Evolutionary conservation across 1,140 invertebrate genomes (phyloP).

Genomic region (Diorhabda sublineata): DNA sequence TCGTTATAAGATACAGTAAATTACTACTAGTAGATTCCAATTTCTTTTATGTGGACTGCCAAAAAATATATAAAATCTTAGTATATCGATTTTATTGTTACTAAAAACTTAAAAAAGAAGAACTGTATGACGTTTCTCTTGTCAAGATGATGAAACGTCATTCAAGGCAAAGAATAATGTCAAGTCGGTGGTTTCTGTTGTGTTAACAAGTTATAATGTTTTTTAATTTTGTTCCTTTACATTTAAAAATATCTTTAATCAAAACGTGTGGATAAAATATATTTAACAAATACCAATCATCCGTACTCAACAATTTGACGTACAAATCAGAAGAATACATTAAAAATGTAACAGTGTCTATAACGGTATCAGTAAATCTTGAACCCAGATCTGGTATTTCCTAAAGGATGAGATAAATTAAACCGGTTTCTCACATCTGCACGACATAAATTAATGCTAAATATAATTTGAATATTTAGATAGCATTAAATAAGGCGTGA

Average conservation of each 20-base stretch:
- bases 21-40: no score
- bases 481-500: not conserved
- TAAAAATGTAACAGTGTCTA: constrained; percentile 3
- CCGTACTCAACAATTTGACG: not conserved
- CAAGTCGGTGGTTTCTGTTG: not conserved
- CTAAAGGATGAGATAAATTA: constrained; percentile 1
- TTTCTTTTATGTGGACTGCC: no score
- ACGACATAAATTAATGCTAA: constrained; percentile 1
- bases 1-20: no score
- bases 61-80: no score
- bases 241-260: not conserved
- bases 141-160: not conserved
- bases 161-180: not conserved
- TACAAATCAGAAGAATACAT: not conserved
- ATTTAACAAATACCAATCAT: not conserved
- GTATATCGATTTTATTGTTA: no score
- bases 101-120: no score
- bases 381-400: constrained; percentile 1
- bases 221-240: not conserved
- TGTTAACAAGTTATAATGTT: not conserved
- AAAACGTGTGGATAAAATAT: not conserved
- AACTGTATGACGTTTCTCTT: no score
- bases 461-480: not conserved
- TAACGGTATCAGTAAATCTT: not conserved
- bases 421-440: not conserved